These are phyloP conservation scores for Phaetusa simplex DNA, from an alignment of 2,113 vertebrate species.

Conservation along the genomic window DNA sequence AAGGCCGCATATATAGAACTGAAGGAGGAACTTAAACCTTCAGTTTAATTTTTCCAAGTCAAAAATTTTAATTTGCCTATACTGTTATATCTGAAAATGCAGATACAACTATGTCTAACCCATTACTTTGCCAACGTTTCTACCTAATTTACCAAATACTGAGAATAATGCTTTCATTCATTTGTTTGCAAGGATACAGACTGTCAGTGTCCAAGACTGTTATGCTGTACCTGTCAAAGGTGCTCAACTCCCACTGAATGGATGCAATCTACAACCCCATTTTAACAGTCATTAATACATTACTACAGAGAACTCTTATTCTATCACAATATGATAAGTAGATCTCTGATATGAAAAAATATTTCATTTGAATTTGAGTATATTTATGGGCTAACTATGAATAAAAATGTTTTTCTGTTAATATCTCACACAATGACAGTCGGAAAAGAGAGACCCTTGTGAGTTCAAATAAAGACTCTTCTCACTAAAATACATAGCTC, in stretches of 20 bases:
- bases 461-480: not conserved
- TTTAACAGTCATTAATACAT: not conserved
- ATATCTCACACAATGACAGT: not conserved
- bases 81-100: not conserved
- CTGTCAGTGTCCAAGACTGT: not conserved
- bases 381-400: not conserved
- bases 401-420: not conserved
- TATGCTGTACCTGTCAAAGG: not conserved
- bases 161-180: not conserved
- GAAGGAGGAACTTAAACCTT: not conserved
- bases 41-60: not conserved
- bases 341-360: not conserved
- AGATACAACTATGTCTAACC: not conserved
- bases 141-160: not conserved
- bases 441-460: not conserved
- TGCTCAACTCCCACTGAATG: not conserved
- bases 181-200: not conserved
- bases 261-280: not conserved
- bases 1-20: not conserved
- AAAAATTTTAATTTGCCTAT: not conserved
- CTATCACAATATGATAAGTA: not conserved
- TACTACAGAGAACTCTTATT: not conserved
- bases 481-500: not conserved
- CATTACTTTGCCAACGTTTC: not conserved
- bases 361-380: not conserved